Evolutionary conservation across 1,140 invertebrate genomes (phyloP), one percentile per base, ranked within the genome.

Genomic region (Drosophila willistoni): DNA sequence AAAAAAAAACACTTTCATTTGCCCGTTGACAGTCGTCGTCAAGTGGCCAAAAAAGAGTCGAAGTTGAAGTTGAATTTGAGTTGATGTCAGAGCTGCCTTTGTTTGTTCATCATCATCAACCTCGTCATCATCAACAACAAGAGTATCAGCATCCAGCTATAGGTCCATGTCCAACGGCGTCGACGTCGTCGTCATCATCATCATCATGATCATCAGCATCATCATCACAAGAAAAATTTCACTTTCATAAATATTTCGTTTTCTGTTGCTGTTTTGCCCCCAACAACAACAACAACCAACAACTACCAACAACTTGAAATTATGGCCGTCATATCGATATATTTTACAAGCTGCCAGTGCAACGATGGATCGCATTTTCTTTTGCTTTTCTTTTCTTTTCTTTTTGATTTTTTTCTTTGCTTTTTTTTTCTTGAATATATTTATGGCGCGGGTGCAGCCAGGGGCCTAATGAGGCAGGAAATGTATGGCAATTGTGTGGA

Each of bases 11-110:
- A 77, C 75, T 77, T 77, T 77, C 75, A 77, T 77, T 77, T 77
- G 71, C 75, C 75, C 33, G 75, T 77, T 77, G 75, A 77, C 75
- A 77, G 75, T 79, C 73, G 83, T 87, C 83, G 83, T 87, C 82
- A 87, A 85, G 85, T 85, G 83, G 70, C 78, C 81, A 78, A 82
- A 44, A 55, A 47, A 64, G 55, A 51, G 42, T 42, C 25, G 42
- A 14, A 36, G 61, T 60, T n/a, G 39, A 64, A 62, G 36, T 29
- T 19, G 47, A 64, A 62, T 14, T 29, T 19, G 47, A 62, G 73
- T 60, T 22, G 59, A 34, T 57, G 55, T 57, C 55, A 67, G 70
- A 51, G 17, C 61, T 77, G 66, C 65, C 71, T 77, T 77, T 77
- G 75, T 77, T 77, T 77, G 72, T 77, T 77, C 75, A 77, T 77